Conservation (phyloP, 1,140 invertebrate genomes). For the Camponotus pennsylvanicus region DNA sequence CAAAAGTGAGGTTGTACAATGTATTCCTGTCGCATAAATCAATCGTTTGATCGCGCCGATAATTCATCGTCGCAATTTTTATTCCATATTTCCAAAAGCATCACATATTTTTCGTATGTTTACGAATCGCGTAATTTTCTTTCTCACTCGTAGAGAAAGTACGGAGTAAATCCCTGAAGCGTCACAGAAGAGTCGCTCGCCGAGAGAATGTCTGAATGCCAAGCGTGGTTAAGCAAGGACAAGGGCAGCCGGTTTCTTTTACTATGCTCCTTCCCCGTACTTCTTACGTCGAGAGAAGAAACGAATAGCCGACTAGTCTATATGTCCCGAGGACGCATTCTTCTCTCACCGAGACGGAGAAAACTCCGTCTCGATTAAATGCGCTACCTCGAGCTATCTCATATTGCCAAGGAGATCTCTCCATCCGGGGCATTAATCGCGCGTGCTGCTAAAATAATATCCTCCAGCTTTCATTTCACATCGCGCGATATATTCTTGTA, state of each 20-base stretch:
- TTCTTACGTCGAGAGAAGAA: slow-evolving; percentile 15
- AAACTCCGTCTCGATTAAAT: slow-evolving; percentile 38
- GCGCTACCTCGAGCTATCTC: slow-evolving; percentile 12
- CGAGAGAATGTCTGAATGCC: slow-evolving; percentile 21
- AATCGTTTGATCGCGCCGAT: slow-evolving; percentile 22
- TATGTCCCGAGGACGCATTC: slow-evolving; percentile 39
- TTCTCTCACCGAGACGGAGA: neutral
- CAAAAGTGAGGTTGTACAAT: slow-evolving; percentile 13
- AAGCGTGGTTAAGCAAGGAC: slow-evolving; percentile 21
- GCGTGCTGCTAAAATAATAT: neutral
- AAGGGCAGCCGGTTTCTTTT: slow-evolving; percentile 59
- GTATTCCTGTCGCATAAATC: slow-evolving; percentile 42
- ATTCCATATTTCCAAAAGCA: neutral
- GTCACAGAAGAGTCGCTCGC: neutral
- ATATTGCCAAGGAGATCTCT: neutral
- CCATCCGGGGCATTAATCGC: slow-evolving; percentile 1
- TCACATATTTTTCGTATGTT: neutral
- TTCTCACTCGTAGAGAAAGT: neutral
- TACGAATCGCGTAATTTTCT: slow-evolving; percentile 14
- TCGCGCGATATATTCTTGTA: neutral
- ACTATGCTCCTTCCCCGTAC: neutral
- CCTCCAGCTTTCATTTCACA: neutral
- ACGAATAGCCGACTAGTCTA: neutral
- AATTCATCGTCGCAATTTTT: slow-evolving; percentile 31
- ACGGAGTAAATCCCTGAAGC: neutral